Conservation (phyloP, 2,113 vertebrate genomes). For the Rhipidura dahli region DNA sequence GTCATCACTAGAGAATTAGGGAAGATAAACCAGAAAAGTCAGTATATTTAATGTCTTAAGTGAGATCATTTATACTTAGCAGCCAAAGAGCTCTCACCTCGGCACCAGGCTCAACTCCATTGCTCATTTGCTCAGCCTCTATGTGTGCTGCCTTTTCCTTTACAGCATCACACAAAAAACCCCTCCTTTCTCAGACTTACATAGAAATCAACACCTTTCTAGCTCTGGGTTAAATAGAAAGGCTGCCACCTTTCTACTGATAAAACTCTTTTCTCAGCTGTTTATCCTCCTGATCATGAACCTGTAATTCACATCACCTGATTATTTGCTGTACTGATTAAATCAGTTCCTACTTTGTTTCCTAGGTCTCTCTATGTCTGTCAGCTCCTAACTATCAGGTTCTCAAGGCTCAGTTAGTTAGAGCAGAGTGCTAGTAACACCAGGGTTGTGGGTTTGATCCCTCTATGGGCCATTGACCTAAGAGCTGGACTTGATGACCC, state of each 20-base stretch:
- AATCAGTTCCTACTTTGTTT: neutral
- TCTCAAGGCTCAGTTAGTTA: neutral
- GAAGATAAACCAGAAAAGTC: fast-evolving
- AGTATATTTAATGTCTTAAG: fast-evolving
- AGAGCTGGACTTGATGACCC: neutral
- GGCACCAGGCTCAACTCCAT: neutral
- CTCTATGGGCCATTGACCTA: neutral
- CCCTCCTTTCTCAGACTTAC: fast-evolving
- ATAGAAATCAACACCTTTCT: fast-evolving
- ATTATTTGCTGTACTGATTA: neutral
- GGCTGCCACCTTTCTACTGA: neutral
- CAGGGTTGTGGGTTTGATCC: neutral
- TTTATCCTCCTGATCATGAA: neutral
- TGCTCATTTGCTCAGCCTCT: neutral
- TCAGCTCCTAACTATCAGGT: neutral
- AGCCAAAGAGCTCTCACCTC: neutral
- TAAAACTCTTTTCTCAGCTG: neutral
- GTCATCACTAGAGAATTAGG: neutral
- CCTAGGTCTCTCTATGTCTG: neutral
- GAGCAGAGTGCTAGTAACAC: neutral
- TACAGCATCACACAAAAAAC: neutral
- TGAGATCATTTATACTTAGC: fast-evolving
- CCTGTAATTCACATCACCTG: slow-evolving; percentile 10
- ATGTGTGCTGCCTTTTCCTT: fast-evolving
- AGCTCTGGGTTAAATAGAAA: fast-evolving